Percentiles rank a stretch among this genome's conserved stretches.
These are phyloP conservation scores for Galaxea fascicularis DNA, from an alignment of 92 coral and sea anemone species.

Conservation along the genomic window DNA sequence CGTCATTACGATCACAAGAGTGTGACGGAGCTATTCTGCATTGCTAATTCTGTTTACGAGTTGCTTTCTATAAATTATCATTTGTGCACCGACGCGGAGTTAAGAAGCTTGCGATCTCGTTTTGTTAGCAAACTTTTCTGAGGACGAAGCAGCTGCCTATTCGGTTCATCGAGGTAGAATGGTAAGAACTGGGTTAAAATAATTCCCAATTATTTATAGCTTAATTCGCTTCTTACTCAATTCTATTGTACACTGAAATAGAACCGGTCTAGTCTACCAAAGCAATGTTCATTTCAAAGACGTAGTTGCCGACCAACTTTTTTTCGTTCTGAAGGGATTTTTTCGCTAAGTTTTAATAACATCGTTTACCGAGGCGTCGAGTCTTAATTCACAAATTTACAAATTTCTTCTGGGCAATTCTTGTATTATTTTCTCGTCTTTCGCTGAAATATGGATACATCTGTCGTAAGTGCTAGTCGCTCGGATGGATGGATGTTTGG, in stretches of 20 bases:
- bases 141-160: neutral
- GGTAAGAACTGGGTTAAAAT: slow-evolving; percentile 10
- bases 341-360: neutral
- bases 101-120: slow-evolving; percentile 1
- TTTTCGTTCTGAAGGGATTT: neutral
- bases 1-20: neutral
- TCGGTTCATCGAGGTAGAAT: neutral
- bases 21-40: slow-evolving; percentile 12
- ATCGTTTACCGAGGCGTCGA: neutral
- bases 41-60: slow-evolving; percentile 41
- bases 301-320: neutral
- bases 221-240: neutral
- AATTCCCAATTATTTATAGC: neutral
- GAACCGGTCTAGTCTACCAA: neutral
- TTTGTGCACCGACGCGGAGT: slow-evolving; percentile 19
- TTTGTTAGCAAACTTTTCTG: neutral
- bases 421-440: neutral
- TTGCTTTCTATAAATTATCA: slow-evolving; percentile 14
- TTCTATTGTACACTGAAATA: neutral
- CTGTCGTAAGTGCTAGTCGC: no score
- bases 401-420: neutral
- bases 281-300: neutral
- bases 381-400: neutral
- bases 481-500: no score
- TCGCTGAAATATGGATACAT: neutral